Base-by-base conservation (phyloP, 1,140 invertebrate species). In the Drosophila kohkoa region DNA sequence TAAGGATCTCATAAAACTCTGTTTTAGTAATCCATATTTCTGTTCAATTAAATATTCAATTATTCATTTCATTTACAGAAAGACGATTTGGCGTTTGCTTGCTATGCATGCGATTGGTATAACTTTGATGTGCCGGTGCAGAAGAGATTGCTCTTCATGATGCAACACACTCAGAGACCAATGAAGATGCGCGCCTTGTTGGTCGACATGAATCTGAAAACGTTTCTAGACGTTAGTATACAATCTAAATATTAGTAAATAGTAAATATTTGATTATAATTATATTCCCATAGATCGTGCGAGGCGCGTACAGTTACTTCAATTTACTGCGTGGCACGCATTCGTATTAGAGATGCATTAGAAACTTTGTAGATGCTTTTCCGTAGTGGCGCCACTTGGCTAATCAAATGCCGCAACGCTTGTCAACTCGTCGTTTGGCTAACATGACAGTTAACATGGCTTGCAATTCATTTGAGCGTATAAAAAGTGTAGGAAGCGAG, bases 401-500 rank as follows among this genome's bases (percentile, higher is more conserved):
- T 74, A 87, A 87, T 87, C 83, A 87, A 82, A 80, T 62, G 70
- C 48, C 76, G 49, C 79, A 68, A 58, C 69, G 79, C 68, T 74
- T 87, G 82, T 87, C 82, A 87, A 71, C 79, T 68, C 70, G 77
- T 80, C 73, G 77, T 72, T 82, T 68, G 83, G 73, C 80, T 81
- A 80, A 87, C 83, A 87, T 88, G 83, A 88, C 83, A 88, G 85
- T 67, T 83, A 88, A 89, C 83, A 88, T 78, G 85, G 80, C 81
- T 77, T 75, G 85, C 85, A 78, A 87, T 87, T 83, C 85, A 82
- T 82, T 82, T 79, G n/a, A 38, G 51, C 4, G 15, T 20, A 25
- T 5, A 57, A 57, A 57, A 57, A 57, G 30, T 10, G 20, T 43
- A 30, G 16, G 25, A 8, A 66, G 48, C 11, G n/a, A 57, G 13